Conservation (phyloP, 92 coral and sea anemone genomes). For the Epizoanthus scotinus region DNA sequence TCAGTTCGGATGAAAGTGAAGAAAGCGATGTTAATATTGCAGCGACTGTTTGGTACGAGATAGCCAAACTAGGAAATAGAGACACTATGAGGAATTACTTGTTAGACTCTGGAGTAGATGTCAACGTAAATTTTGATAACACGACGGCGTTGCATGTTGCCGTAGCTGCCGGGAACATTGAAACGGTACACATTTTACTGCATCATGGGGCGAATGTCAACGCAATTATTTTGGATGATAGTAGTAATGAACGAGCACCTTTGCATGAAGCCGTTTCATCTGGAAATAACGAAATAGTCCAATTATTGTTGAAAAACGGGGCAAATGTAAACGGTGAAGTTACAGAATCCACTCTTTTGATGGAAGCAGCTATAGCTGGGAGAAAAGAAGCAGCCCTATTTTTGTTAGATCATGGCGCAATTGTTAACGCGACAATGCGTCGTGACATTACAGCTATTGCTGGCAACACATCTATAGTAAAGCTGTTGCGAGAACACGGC, state of each 20-base stretch:
- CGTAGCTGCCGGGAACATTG: conserved; percentile 1
- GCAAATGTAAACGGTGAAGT: not conserved
- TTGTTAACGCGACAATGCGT: not conserved
- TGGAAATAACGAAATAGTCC: not conserved
- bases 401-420: not conserved
- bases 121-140: not conserved
- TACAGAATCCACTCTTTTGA: too few relatives aligned
- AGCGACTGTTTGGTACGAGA: not conserved
- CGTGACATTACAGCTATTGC: not conserved
- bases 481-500: not conserved
- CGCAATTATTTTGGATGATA: not conserved
- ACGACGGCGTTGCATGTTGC: conserved; percentile 6
- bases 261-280: conserved; percentile 19
- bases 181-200: conserved; percentile 9
- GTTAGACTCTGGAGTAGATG: not conserved
- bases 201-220: not conserved
- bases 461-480: not conserved
- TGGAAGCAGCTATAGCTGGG: conserved; percentile 11
- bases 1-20: too few relatives aligned
- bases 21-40: not conserved
- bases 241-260: not conserved
- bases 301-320: not conserved
- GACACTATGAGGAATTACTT: not conserved
- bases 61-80: conserved; percentile 1
- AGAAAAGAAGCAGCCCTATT: not conserved